Evolutionary conservation across 2,888 invertebrate genomes (phyloP).

Genomic region (Orthonychiurus folsomi): DNA sequence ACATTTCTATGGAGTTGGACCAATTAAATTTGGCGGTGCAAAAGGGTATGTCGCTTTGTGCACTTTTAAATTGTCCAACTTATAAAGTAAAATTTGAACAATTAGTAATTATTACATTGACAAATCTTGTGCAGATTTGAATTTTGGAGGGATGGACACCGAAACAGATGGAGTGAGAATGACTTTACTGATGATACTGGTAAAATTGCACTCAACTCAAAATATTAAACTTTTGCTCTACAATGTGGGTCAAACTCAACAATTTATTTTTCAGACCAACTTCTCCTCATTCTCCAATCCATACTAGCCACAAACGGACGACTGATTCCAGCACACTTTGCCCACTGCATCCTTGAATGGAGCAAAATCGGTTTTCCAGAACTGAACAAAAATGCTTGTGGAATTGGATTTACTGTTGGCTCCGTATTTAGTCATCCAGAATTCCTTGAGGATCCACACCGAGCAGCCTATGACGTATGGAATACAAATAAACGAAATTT

Average conservation of each 20-base stretch:
- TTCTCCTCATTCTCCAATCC: slow-evolving; percentile 23
- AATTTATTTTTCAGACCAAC: slow-evolving; percentile 21
- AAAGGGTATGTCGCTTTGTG: slow-evolving; percentile 18
- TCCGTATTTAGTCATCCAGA: slow-evolving; percentile 22
- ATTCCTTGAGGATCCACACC: slow-evolving; percentile 21
- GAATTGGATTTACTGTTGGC: slow-evolving; percentile 29
- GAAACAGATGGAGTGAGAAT: slow-evolving; percentile 22
- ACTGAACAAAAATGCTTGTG: slow-evolving; percentile 22
- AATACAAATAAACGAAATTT: slow-evolving; percentile 18
- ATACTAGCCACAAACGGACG: slow-evolving; percentile 20
- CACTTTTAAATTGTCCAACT: background rate
- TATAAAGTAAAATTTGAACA: background rate
- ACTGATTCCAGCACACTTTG: slow-evolving; percentile 23
- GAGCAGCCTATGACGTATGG: slow-evolving; percentile 25
- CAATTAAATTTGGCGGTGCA: slow-evolving; percentile 24
- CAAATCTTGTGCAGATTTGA: slow-evolving; percentile 17
- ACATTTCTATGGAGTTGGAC: slow-evolving; percentile 24
- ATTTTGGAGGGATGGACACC: slow-evolving; percentile 22
- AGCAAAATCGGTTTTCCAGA: slow-evolving; percentile 24
- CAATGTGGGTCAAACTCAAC: background rate
- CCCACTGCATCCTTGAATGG: slow-evolving; percentile 28
- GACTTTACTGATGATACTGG: slow-evolving; percentile 32
- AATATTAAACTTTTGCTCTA: background rate
- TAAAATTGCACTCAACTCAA: slow-evolving; percentile 2
- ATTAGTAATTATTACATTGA: background rate